A percentile compares a stretch with the other conserved stretches of the same genome.
phyloP scores from a whole-genome alignment of 2,888 invertebrate genomes.

The Erynnis tages region DNA sequence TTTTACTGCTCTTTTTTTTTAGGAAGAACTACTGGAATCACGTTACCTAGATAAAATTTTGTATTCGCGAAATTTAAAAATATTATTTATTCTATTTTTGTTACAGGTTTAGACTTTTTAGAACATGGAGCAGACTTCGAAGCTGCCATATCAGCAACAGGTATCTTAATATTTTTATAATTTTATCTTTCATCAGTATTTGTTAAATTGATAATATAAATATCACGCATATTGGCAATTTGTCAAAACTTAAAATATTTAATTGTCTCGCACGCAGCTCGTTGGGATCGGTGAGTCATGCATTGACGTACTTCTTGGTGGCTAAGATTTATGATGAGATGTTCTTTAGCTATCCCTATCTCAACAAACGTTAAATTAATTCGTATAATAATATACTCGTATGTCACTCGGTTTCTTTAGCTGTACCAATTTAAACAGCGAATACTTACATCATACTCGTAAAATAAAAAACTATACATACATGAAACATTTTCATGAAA shows the following conservation, averaged over 20 bases:
- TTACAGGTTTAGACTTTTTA: constrained; percentile 87
- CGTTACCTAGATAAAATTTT: too few relatives aligned
- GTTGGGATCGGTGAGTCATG: constrained; percentile 22
- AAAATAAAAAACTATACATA: too few relatives aligned
- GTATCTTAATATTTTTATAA: constrained; percentile 57
- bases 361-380: too few relatives aligned
- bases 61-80: too few relatives aligned
- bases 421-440: too few relatives aligned
- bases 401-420: too few relatives aligned
- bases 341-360: not conserved
- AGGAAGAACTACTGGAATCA: too few relatives aligned
- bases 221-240: constrained; percentile 8
- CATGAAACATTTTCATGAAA: too few relatives aligned
- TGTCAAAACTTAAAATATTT: constrained; percentile 14
- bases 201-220: not conserved
- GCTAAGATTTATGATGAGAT: not conserved
- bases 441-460: too few relatives aligned
- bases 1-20: too few relatives aligned
- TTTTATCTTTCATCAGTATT: not conserved
- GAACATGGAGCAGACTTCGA: constrained; percentile 89
- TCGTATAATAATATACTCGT: too few relatives aligned
- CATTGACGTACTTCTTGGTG: not conserved
- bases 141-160: constrained; percentile 86
- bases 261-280: constrained; percentile 18
- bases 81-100: constrained; percentile 32